Evolutionary conservation across 2,113 vertebrate genomes (phyloP), one percentile per base, ranked within the genome.

Genomic region (Puma concolor): DNA sequence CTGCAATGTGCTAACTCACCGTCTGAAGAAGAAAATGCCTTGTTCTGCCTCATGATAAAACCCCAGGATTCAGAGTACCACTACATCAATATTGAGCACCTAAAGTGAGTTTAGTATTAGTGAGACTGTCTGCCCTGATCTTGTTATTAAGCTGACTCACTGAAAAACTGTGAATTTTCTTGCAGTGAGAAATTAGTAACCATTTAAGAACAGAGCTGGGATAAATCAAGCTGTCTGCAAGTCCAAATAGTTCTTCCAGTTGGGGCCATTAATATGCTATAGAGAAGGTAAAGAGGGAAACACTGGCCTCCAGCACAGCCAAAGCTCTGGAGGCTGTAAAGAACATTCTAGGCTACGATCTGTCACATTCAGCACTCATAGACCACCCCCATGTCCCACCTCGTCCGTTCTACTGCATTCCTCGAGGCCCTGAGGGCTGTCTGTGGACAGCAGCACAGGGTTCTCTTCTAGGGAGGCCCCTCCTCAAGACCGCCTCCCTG

Each of bases 201-300:
- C 91, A 82, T 93, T 97, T 95, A 97, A 87, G 92, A 96, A 92
- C 80, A 98, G 97, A 97, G 91, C 91, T 96, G 90, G 97, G 93
- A 96, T 96, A 96, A 97, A 97, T 97, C 96, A 98, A 98, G 86
- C 96, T 98, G 97, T 97, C 97, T 97, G 60, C 96, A 97, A 76
- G 88, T 96, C 77, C 31, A 52, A 98, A 93, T 57, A 81, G 79
- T 71, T 97, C 96, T 97, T 80, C 96, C 96, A 91, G 96, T 88
- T 17, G 66, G 82, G 96, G 86, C 94, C 36, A 31, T 96, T 91
- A 97, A 94, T 60, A 91, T 33, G 81, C 97, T 89, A 16, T n/a
- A 76, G 82, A 64, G 93, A 87, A 91, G 82, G 88, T 19, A 79
- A 91, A 71, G 76, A 57, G 76, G 82, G 64, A 85, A 88, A 83